Evolutionary conservation across 2,797 vertebrate genomes (phyloP).

Genomic region (Scolopax rusticola): DNA sequence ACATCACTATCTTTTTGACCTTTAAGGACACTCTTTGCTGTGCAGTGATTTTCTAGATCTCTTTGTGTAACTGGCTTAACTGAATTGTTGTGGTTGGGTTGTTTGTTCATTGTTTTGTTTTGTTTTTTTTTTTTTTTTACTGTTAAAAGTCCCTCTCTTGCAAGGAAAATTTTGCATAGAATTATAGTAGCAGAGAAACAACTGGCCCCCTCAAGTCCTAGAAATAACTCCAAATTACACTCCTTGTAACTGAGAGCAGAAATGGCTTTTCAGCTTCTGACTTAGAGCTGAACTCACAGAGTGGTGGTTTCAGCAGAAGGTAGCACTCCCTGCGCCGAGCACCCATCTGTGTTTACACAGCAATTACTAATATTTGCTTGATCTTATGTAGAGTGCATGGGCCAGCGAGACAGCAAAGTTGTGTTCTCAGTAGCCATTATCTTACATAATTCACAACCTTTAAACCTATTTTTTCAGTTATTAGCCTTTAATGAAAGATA

Average conservation of each 20-base stretch:
- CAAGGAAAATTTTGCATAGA: not conserved
- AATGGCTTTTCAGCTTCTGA: conserved; percentile 11
- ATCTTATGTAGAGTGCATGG: not conserved
- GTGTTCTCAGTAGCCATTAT: conserved; percentile 9
- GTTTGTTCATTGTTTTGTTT: not conserved
- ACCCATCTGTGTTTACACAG: not conserved
- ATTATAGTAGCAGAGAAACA: conserved; percentile 1
- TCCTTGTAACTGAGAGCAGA: conserved; percentile 1
- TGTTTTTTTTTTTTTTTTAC: not conserved
- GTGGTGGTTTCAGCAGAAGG: not conserved
- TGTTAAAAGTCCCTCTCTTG: not conserved
- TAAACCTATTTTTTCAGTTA: not conserved
- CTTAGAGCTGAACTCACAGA: not conserved
- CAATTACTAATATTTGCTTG: not conserved
- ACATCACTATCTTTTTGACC: not conserved
- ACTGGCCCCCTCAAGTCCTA: not conserved
- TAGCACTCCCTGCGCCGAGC: not conserved
- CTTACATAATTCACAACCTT: conserved; percentile 6
- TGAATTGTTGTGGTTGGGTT: conserved; percentile 3
- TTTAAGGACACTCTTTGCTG: not conserved
- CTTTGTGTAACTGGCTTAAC: not conserved
- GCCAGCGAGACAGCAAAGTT: not conserved
- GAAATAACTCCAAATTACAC: not conserved
- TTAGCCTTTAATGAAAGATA: conserved; percentile 23
- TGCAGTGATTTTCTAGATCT: not conserved